Percentiles rank a stretch among this genome's conserved stretches.
These are phyloP conservation scores for Notarius lentiginosus DNA, from an alignment of 2,113 vertebrate genomes.

Conservation along the genomic window DNA sequence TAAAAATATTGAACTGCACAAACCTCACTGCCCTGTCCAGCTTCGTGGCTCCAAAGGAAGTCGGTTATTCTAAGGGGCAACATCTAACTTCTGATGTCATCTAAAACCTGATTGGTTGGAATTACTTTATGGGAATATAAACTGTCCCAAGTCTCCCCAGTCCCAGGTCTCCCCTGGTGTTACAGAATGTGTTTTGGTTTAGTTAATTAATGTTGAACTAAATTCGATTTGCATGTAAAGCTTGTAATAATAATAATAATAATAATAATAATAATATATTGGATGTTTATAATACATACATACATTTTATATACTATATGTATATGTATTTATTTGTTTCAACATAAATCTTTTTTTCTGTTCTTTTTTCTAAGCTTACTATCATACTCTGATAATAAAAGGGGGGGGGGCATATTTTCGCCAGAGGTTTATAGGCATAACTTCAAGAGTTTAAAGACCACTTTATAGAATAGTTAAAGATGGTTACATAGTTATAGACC, in stretches of 20 bases:
- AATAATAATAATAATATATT: not conserved
- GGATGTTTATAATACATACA: not conserved
- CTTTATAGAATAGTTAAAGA: conserved; percentile 36
- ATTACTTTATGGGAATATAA: too few relatives aligned
- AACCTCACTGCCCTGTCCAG: too few relatives aligned
- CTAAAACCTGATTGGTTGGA: too few relatives aligned
- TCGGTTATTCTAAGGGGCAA: too few relatives aligned
- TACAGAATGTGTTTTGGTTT: not conserved
- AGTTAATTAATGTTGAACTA: not conserved
- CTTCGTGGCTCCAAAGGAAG: too few relatives aligned
- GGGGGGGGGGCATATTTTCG: not conserved
- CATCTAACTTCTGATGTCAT: too few relatives aligned
- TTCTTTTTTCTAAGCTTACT: not conserved
- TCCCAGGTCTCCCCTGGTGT: not conserved
- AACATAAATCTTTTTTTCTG: not conserved
- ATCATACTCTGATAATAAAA: not conserved
- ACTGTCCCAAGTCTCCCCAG: too few relatives aligned
- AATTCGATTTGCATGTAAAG: not conserved
- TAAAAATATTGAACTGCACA: too few relatives aligned
- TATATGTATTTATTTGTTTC: not conserved
- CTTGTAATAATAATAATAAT: too few relatives aligned
- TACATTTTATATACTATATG: too few relatives aligned
- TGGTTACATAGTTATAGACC: conserved; percentile 31
- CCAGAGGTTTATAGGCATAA: conserved; percentile 17
- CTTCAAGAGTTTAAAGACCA: conserved; percentile 17